phyloP scores from a whole-genome alignment of 2,888 invertebrate species.

The Drosophila nigritarsus region DNA sequence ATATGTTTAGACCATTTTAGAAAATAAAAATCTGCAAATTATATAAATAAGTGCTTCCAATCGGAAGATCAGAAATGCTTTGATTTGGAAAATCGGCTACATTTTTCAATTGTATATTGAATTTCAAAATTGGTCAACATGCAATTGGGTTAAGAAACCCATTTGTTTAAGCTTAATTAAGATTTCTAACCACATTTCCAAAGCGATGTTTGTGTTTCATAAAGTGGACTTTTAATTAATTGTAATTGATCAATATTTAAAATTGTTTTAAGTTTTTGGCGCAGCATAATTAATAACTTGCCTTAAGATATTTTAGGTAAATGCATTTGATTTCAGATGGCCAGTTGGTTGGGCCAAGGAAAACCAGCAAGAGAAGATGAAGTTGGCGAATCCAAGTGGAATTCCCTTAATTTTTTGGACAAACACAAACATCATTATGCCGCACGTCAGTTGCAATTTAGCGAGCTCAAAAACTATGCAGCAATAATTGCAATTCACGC shows the following conservation, averaged over 20 bases:
- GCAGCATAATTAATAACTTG: not conserved
- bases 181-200: not conserved
- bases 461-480: slow-evolving; percentile 60
- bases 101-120: not conserved
- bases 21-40: not conserved
- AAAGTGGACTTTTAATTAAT: not conserved
- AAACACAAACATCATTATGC: slow-evolving; percentile 36
- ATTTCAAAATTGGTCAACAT: not conserved
- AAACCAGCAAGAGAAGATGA: not conserved
- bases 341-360: not conserved
- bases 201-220: not conserved
- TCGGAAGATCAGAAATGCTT: not conserved
- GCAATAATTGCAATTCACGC: slow-evolving; percentile 79
- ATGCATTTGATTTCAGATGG: not conserved
- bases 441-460: slow-evolving; percentile 71
- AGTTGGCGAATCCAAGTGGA: slow-evolving; percentile 2
- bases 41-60: not conserved
- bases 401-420: slow-evolving; percentile 3
- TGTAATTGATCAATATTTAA: not conserved
- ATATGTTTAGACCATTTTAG: not conserved
- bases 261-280: not conserved
- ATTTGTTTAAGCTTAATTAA: too few species aligned
- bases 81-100: not conserved
- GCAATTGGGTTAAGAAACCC: not conserved
- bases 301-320: not conserved